These are phyloP conservation scores for Datnioides undecimradiatus DNA, from an alignment of 2,113 vertebrate species.

Conservation along the genomic window DNA sequence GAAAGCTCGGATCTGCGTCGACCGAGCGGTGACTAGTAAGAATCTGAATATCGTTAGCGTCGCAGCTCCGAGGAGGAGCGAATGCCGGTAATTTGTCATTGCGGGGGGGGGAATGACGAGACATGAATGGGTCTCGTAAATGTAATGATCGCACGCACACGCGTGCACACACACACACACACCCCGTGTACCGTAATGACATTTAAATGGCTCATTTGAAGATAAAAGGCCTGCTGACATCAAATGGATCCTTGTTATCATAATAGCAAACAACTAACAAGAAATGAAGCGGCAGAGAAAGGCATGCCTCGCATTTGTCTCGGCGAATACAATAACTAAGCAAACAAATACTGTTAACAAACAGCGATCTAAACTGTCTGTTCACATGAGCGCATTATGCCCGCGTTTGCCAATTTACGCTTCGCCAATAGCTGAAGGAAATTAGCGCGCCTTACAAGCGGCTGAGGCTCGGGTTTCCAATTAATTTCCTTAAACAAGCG, in stretches of 20 bases:
- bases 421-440: constrained; percentile 61
- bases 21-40: constrained; percentile 43
- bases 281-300: constrained; percentile 72
- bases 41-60: constrained; percentile 54
- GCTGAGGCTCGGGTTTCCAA: constrained; percentile 62
- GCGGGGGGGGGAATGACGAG: constrained; percentile 55
- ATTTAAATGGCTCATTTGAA: constrained; percentile 84
- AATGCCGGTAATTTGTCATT: constrained; percentile 64
- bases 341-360: constrained; percentile 73
- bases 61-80: constrained; percentile 29
- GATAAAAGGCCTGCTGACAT: constrained; percentile 77
- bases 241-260: constrained; percentile 77
- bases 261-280: constrained; percentile 77
- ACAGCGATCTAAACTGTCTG: constrained; percentile 73
- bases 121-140: constrained; percentile 63
- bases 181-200: constrained; percentile 72
- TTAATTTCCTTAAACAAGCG: constrained; percentile 69
- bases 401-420: constrained; percentile 70
- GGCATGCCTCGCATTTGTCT: constrained; percentile 67
- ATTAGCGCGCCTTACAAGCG: constrained; percentile 61
- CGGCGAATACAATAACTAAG: constrained; percentile 63
- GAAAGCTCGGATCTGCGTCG: constrained; percentile 55
- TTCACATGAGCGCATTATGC: constrained; percentile 58
- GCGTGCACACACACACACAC: constrained; percentile 27
- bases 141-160: constrained; percentile 57